These are phyloP conservation scores for Ridgeia piscesae DNA, from an alignment of 1,140 invertebrate species.

Conservation along the genomic window DNA sequence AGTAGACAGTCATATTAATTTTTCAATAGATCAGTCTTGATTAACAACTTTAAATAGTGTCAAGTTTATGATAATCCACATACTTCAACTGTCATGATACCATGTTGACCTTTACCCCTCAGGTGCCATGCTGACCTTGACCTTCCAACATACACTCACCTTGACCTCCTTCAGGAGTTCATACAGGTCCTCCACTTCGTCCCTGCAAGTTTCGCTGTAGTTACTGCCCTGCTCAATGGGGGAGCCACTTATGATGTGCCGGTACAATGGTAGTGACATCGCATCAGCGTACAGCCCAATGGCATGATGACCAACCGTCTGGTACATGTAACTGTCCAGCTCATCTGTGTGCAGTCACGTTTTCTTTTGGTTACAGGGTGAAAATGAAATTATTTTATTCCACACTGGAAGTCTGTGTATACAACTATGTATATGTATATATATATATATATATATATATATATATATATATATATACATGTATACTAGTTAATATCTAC, in stretches of 20 bases:
- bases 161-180: slow-evolving; percentile 80
- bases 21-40: not conserved
- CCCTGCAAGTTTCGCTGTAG: slow-evolving; percentile 78
- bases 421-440: too few species aligned
- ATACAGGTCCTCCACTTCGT: slow-evolving; percentile 99
- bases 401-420: too few species aligned
- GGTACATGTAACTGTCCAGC: slow-evolving; percentile 99
- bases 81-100: not conserved
- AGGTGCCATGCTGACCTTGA: not conserved
- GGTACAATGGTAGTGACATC: slow-evolving; percentile 87
- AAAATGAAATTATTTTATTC: not conserved
- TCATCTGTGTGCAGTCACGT: slow-evolving; percentile 71
- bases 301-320: slow-evolving; percentile 95
- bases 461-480: too few species aligned
- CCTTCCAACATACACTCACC: slow-evolving; percentile 58
- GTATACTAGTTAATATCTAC: too few species aligned
- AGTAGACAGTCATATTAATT: not conserved
- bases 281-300: slow-evolving; percentile 90
- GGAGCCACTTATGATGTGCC: slow-evolving; percentile 76
- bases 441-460: too few species aligned
- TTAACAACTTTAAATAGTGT: not conserved
- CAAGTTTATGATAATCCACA: not conserved
- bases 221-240: slow-evolving; percentile 75
- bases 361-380: not conserved
- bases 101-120: not conserved